These are phyloP conservation scores for Agrochola litura DNA, from an alignment of 2,888 invertebrate species.

Conservation along the genomic window DNA sequence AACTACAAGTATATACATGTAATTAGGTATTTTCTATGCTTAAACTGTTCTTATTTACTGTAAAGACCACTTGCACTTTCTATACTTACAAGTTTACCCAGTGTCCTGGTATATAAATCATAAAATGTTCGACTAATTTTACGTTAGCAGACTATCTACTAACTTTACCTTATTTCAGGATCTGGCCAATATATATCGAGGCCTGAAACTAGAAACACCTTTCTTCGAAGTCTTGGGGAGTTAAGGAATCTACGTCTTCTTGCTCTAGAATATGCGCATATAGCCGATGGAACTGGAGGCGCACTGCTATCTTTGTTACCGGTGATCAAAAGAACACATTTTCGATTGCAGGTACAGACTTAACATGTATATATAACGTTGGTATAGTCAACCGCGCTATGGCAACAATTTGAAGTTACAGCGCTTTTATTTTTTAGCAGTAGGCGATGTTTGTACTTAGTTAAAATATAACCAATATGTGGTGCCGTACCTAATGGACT, in stretches of 20 bases:
- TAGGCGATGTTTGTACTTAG: not conserved
- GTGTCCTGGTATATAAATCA: too few species aligned
- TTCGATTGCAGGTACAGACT: slow-evolving; percentile 79
- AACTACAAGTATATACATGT: not conserved
- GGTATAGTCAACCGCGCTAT: not conserved
- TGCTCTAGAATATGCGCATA: slow-evolving; percentile 82
- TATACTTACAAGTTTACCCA: not conserved
- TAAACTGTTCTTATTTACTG: not conserved
- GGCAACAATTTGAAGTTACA: not conserved
- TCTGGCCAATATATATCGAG: slow-evolving; percentile 82
- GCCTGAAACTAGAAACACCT: slow-evolving; percentile 77
- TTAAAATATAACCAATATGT: not conserved
- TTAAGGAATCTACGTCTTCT: slow-evolving; percentile 79
- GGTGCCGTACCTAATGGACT: not conserved
- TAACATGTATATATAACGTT: too few species aligned
- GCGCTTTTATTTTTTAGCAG: not conserved
- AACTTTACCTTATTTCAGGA: slow-evolving; percentile 69
- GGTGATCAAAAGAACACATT: slow-evolving; percentile 79
- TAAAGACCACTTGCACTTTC: not conserved
- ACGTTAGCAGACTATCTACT: not conserved
- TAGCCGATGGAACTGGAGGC: slow-evolving; percentile 82
- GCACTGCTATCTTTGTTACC: slow-evolving; percentile 80
- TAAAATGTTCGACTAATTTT: not conserved
- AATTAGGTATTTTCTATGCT: not conserved
- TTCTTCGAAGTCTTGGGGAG: slow-evolving; percentile 79